phyloP scores from a whole-genome alignment of 2,888 invertebrate genomes.

The Diachrysia chrysitis region DNA sequence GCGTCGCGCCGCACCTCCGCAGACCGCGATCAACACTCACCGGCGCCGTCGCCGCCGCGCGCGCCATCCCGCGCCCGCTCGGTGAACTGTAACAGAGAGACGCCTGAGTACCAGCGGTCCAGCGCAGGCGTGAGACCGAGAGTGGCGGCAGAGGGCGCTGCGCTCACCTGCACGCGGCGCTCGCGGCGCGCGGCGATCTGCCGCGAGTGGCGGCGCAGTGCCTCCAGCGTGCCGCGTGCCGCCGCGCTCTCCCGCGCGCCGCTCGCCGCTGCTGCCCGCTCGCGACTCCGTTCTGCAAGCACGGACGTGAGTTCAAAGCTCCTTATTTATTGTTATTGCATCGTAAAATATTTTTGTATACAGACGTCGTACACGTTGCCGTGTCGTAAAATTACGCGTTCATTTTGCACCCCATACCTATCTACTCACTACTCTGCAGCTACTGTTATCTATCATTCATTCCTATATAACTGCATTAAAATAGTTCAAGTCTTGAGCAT shows the following conservation, averaged over 20 bases:
- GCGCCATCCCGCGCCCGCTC: slow-evolving; percentile 84
- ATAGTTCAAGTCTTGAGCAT: too few relatives aligned
- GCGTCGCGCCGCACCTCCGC: slow-evolving; percentile 37
- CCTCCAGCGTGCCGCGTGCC: slow-evolving; percentile 90
- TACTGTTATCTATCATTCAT: not conserved
- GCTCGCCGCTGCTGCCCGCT: slow-evolving; percentile 35
- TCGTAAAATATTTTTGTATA: slow-evolving; percentile 67
- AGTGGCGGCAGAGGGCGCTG: slow-evolving; percentile 69
- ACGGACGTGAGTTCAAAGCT: slow-evolving; percentile 65
- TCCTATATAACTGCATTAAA: not conserved
- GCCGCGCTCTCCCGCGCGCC: too few relatives aligned
- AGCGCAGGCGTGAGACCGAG: slow-evolving; percentile 60
- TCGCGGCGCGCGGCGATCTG: slow-evolving; percentile 93
- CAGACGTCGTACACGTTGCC: slow-evolving; percentile 47
- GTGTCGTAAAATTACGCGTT: slow-evolving; percentile 54
- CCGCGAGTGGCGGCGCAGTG: slow-evolving; percentile 95
- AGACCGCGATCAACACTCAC: slow-evolving; percentile 69
- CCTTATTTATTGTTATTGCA: slow-evolving; percentile 68
- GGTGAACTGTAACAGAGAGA: slow-evolving; percentile 82
- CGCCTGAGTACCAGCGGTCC: slow-evolving; percentile 55
- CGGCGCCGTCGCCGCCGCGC: slow-evolving; percentile 80
- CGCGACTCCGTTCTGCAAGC: slow-evolving; percentile 51
- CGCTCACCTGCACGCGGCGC: slow-evolving; percentile 94
- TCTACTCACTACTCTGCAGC: not conserved
- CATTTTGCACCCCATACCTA: slow-evolving; percentile 42